Evolutionary conservation across 2,113 vertebrate species (phyloP), one percentile per base, ranked within the genome.

Genomic region (Pardalotus punctatus): DNA sequence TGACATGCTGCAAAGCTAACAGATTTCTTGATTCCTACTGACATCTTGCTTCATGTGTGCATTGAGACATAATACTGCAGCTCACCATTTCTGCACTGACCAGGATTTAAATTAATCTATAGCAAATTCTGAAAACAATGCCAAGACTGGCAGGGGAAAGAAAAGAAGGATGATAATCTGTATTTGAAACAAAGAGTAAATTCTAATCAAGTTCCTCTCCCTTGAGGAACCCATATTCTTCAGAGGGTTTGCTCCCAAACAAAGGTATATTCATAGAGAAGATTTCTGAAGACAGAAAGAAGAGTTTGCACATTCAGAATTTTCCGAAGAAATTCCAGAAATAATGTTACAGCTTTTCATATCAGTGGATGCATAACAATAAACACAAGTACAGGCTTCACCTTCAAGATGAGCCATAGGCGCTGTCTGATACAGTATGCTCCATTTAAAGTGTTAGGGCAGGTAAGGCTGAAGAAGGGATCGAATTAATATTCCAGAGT

Each of bases 61-160:
- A 42, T 4, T 48, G 29, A 89, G 33, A 83, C 15, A 24, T 18
- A 83, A 60, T 2, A 29, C 1, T 47, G 48, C 5, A 11, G 5
- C 17, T 73, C 15, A n/a, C 11, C 12, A 38, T 8, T 89, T 61
- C 67, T n/a, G 24, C 50, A 50, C 4, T 0, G 1, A 79, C 15
- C 24, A 56, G 56, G 13, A 53, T 62, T 35, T 62, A 81, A 60
- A 28, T 12, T 25, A 61, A 23, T 58, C 35, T 19, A 1, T 1
- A 78, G 57, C 2, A 64, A 67, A 53, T 45, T 50, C 43, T 58
- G 25, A 79, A 86, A 84, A 61, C 12, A 64, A 48, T 8, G 12
- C 0, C 0, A 38, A 38, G n/a, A 58, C 12, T 12, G 14, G 9
- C 9, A 60, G 2, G 9, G 9, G 35, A 43, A 81, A 66, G 16